A percentile compares a stretch with the other conserved stretches of the same genome.
Conservation (phyloP, 2,113 vertebrate genomes). For the Ictalurus punctatus region DNA sequence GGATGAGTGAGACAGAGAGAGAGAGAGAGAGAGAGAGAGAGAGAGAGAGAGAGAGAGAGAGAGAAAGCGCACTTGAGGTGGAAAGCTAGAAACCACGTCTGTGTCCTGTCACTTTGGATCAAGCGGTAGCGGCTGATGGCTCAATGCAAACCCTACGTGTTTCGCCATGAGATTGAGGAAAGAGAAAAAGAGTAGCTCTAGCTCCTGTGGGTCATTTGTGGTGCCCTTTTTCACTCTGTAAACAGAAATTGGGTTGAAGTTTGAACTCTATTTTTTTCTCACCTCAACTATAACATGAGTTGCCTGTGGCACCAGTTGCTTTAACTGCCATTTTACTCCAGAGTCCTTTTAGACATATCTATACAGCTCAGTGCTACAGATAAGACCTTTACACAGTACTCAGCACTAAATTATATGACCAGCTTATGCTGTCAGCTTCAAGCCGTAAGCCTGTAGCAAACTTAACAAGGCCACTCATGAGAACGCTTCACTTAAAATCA, state of each 20-base stretch:
- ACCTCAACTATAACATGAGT: not conserved
- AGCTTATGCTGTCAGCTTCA: conserved; percentile 20
- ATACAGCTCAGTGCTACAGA: conserved; percentile 17
- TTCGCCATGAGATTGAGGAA: conserved; percentile 42
- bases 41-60: conserved; percentile 7
- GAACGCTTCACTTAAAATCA: not conserved
- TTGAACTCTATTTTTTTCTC: conserved; percentile 25
- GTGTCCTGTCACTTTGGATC: conserved; percentile 68
- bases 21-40: not conserved
- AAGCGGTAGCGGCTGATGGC: conserved; percentile 66
- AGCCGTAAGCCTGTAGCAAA: not conserved
- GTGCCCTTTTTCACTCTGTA: conserved; percentile 7
- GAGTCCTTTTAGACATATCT: conserved; percentile 17
- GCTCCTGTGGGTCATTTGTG: conserved; percentile 1
- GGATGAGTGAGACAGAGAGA: too few relatives aligned
- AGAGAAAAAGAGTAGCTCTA: conserved; percentile 53
- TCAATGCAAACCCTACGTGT: conserved; percentile 61
- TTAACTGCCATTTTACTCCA: conserved; percentile 18
- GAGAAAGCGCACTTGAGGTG: conserved; percentile 59
- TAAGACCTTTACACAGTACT: not conserved
- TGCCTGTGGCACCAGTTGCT: conserved; percentile 6
- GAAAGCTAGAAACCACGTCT: conserved; percentile 66
- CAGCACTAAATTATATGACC: conserved; percentile 15
- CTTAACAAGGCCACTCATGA: not conserved
- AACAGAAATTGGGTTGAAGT: conserved; percentile 7